A percentile compares a stretch with the other conserved stretches of the same genome.
phyloP scores from a whole-genome alignment of 2,888 invertebrate genomes.

The Spilarctia lutea region DNA sequence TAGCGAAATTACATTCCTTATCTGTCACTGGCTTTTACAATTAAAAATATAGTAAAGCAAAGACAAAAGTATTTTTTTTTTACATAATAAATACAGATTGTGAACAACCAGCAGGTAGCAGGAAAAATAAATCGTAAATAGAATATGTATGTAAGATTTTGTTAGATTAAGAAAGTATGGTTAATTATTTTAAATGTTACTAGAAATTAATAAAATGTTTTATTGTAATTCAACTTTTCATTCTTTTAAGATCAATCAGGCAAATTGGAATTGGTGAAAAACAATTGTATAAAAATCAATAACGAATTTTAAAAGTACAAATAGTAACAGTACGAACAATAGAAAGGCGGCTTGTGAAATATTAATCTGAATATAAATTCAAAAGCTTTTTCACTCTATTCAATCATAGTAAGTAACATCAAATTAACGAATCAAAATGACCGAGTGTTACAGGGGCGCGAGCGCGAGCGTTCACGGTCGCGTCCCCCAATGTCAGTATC shows the following conservation, averaged over 20 bases:
- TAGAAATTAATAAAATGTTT: neutral
- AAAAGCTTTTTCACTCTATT: neutral
- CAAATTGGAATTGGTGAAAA: too few relatives aligned
- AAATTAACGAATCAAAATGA: neutral
- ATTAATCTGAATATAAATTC: too few relatives aligned
- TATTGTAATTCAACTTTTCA: too few relatives aligned
- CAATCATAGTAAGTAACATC: neutral
- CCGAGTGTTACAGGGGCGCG: slow-evolving; percentile 7
- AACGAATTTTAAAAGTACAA: too few relatives aligned
- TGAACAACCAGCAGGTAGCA: neutral
- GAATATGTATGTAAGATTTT: too few relatives aligned
- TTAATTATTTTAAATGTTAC: too few relatives aligned
- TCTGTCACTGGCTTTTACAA: slow-evolving; percentile 26
- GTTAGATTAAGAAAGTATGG: too few relatives aligned
- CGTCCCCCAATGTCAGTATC: slow-evolving; percentile 11
- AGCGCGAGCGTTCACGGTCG: slow-evolving; percentile 10
- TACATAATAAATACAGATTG: neutral
- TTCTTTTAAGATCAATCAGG: too few relatives aligned
- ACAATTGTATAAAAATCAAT: too few relatives aligned
- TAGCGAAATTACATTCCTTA: slow-evolving; percentile 24
- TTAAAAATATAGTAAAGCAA: slow-evolving; percentile 1
- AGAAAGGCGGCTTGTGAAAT: too few relatives aligned
- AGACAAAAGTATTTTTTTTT: neutral
- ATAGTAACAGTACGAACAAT: too few relatives aligned
- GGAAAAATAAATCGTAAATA: too few relatives aligned